Percentiles rank a stretch among this genome's conserved stretches.
Conservation (phyloP, 1,140 invertebrate genomes). For the Saccostrea cuccullata region DNA sequence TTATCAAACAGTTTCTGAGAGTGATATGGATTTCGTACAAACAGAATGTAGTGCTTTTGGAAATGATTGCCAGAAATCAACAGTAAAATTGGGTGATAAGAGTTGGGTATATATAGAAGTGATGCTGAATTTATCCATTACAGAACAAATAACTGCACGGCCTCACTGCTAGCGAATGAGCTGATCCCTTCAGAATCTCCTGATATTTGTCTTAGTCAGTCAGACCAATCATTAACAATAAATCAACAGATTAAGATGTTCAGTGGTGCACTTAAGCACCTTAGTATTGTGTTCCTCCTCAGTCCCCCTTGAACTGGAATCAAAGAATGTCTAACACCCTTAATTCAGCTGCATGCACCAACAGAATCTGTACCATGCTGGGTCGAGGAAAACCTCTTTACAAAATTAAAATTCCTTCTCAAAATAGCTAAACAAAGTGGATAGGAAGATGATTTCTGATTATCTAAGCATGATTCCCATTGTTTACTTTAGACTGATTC, state of each 20-base stretch:
- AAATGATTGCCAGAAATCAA: too few relatives aligned
- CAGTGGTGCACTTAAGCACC: neutral
- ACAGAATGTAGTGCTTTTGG: too few relatives aligned
- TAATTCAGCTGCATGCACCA: neutral
- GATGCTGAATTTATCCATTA: too few relatives aligned
- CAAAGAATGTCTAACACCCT: neutral
- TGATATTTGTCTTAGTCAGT: too few relatives aligned
- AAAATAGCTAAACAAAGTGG: constrained; percentile 21
- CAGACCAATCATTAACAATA: too few relatives aligned
- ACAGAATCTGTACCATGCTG: neutral
- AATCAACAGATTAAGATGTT: neutral
- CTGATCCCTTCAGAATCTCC: too few relatives aligned
- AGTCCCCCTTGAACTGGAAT: neutral
- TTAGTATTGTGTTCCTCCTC: neutral
- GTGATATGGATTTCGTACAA: too few relatives aligned
- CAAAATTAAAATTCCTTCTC: constrained; percentile 20
- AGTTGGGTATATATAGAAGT: too few relatives aligned
- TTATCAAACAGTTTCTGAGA: too few relatives aligned
- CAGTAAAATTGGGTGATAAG: too few relatives aligned
- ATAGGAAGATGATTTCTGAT: neutral
- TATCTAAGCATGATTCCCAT: neutral
- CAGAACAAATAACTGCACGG: too few relatives aligned
- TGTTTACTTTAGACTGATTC: neutral
- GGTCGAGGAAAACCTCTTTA: neutral
- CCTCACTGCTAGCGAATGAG: too few relatives aligned